Evolutionary conservation across 1,140 invertebrate genomes (phyloP).

Genomic region (Ips typographus): DNA sequence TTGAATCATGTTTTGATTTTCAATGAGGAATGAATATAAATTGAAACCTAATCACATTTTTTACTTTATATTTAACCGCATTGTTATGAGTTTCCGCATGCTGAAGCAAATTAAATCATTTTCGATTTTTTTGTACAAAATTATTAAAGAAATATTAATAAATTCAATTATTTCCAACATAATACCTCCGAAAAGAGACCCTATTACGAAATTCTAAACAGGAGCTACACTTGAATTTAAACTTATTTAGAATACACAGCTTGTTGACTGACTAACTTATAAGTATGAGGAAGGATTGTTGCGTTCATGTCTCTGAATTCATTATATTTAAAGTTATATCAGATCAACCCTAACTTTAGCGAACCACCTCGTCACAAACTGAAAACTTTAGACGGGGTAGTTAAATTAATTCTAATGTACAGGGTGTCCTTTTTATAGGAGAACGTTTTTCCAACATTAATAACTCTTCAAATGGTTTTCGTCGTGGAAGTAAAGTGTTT

Average conservation of each 20-base stretch:
- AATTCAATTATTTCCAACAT: no score
- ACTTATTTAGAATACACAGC: slow-evolving; percentile 24
- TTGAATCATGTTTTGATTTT: slow-evolving; percentile 8
- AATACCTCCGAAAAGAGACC: no score
- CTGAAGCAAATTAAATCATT: neutral
- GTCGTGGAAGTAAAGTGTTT: no score
- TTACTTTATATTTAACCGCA: neutral
- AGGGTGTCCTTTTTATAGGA: slow-evolving; percentile 10
- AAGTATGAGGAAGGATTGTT: slow-evolving; percentile 28
- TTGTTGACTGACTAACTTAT: slow-evolving; percentile 31
- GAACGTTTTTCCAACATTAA: neutral
- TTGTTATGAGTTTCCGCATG: no score
- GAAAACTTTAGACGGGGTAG: slow-evolving; percentile 15
- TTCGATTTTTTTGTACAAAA: neutral
- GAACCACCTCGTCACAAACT: slow-evolving; percentile 8
- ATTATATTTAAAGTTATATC: slow-evolving; percentile 29
- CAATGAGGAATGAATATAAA: slow-evolving; percentile 2
- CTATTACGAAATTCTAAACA: neutral
- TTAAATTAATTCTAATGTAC: slow-evolving; percentile 13
- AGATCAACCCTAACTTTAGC: slow-evolving; percentile 22
- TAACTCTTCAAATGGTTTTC: no score
- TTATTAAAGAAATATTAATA: no score
- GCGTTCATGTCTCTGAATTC: slow-evolving; percentile 28
- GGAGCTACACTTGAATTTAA: slow-evolving; percentile 19
- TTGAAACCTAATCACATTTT: slow-evolving; percentile 4